Base-by-base conservation (phyloP, 1,140 invertebrate species). In the Vanessa atalanta region DNA sequence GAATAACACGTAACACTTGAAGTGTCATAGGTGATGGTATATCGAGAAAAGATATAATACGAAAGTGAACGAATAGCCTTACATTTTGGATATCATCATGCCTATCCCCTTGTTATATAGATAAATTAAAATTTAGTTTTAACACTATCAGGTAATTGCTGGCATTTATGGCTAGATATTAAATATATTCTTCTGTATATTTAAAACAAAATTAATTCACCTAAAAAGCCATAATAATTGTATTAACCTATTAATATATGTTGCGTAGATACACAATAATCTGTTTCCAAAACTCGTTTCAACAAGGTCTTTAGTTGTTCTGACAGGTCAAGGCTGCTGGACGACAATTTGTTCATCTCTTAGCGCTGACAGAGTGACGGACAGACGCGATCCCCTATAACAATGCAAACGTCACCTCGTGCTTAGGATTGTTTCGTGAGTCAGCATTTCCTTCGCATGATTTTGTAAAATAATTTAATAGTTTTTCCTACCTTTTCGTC, bases 301-400 rank as follows among this genome's bases (percentile, higher is more conserved):
- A 70, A 65, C 73, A 50, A 76, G 75, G 69, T 67, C 70, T 77
- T 75, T 79, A 75, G 75, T 78, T 73, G 20, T 15, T 67, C 72
- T 65, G 75, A 79, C 79, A 77, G 79, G 79, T 75, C 75, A 80
- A 77, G 78, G 79, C 70, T 77, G 78, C 72, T 78, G 73, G 73
- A 70, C 70, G 73, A 73, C 79, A 76, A 80, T 77, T 80, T 80
- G 79, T 78, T 77, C 73, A 70, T 75, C 73, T 78, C 73, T 70
- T 65, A 26, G 53, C 57, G 48, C 43, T 77, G 75, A 72, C 73
- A 75, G 75, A 47, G 63, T 70, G 78, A 75, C 61, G 64, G 73
- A 72, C 73, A 53, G 64, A 79, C 66, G 67, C 50, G 77, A 73
- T 79, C 73, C 60, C 43, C 48, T 72, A 70, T 71, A 75, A 78